phyloP scores from a whole-genome alignment of 2,888 invertebrate species.

The Andrena dorsata region DNA sequence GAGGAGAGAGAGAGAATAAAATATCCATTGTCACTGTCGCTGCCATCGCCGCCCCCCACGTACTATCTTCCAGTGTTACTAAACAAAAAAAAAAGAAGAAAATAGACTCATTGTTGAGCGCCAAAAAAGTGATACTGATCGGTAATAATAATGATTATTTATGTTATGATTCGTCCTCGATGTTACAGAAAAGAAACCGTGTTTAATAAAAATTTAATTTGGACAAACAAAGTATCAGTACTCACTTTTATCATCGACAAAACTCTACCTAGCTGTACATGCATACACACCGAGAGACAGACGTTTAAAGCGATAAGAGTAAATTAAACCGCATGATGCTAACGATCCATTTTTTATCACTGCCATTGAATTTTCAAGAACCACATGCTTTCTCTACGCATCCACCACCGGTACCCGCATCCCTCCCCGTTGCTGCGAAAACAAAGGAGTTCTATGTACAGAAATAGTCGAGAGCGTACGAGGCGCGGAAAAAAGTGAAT shows the following conservation, averaged over 20 bases:
- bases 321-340: constrained; percentile 53
- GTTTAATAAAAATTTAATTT: constrained; percentile 85
- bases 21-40: constrained; percentile 64
- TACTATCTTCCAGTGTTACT: constrained; percentile 84
- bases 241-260: constrained; percentile 64
- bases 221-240: constrained; percentile 79
- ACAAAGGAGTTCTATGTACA: constrained; percentile 27
- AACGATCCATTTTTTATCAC: constrained; percentile 65
- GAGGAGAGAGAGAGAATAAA: constrained; percentile 51
- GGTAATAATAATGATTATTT: constrained; percentile 81
- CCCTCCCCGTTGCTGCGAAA: constrained; percentile 14
- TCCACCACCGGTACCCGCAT: constrained; percentile 24
- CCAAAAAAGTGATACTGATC: constrained; percentile 84
- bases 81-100: constrained; percentile 29
- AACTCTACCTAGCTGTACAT: constrained; percentile 54
- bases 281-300: constrained; percentile 20
- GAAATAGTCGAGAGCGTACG: background rate
- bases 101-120: constrained; percentile 84
- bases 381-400: constrained; percentile 38
- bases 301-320: constrained; percentile 43
- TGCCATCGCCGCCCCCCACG: constrained; percentile 70
- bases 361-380: constrained; percentile 65
- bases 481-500: background rate
- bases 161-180: constrained; percentile 85
- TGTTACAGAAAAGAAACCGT: constrained; percentile 83